A percentile compares a stretch with the other conserved stretches of the same genome.
phyloP scores from a whole-genome alignment of 2,797 vertebrate species.

The Leptatherina wallacei region DNA sequence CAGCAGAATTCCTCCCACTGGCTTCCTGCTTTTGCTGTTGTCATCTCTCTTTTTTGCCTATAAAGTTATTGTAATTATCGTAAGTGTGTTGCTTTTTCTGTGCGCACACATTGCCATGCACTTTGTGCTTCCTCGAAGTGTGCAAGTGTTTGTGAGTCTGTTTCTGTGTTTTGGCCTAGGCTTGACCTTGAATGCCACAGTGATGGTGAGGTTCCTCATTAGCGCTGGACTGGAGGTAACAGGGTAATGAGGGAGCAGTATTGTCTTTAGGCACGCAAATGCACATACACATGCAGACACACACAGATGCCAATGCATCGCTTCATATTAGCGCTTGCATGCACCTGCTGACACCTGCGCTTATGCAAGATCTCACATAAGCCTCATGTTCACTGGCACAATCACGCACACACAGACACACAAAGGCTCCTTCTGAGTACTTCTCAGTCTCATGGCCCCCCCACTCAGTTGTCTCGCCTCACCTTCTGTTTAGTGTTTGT shows the following conservation, averaged over 20 bases:
- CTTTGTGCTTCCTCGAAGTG: conserved; percentile 21
- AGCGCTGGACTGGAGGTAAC: conserved; percentile 78
- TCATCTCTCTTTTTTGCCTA: not conserved
- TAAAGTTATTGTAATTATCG: conserved; percentile 9
- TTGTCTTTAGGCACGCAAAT: conserved; percentile 68
- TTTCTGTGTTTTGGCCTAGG: conserved; percentile 69
- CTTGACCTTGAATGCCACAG: conserved; percentile 83
- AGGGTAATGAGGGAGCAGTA: conserved; percentile 80
- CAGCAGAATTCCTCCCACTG: conserved; percentile 38
- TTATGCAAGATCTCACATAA: conserved; percentile 76
- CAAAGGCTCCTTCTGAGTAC: conserved; percentile 53
- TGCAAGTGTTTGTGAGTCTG: conserved; percentile 27
- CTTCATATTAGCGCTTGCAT: conserved; percentile 66
- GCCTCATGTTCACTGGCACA: conserved; percentile 41
- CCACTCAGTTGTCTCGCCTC: conserved; percentile 80
- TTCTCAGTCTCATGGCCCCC: conserved; percentile 74
- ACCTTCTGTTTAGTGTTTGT: conserved; percentile 80
- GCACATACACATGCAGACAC: conserved; percentile 35
- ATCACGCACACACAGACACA: conserved; percentile 35
- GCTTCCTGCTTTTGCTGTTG: conserved; percentile 11
- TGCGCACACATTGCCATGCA: conserved; percentile 9
- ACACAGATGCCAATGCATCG: conserved; percentile 68
- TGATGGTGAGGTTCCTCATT: conserved; percentile 81
- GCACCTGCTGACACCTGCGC: conserved; percentile 80
- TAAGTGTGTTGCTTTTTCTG: conserved; percentile 25